phyloP scores from a whole-genome alignment of 2,797 vertebrate genomes.

The Micrastur ruficollis region DNA sequence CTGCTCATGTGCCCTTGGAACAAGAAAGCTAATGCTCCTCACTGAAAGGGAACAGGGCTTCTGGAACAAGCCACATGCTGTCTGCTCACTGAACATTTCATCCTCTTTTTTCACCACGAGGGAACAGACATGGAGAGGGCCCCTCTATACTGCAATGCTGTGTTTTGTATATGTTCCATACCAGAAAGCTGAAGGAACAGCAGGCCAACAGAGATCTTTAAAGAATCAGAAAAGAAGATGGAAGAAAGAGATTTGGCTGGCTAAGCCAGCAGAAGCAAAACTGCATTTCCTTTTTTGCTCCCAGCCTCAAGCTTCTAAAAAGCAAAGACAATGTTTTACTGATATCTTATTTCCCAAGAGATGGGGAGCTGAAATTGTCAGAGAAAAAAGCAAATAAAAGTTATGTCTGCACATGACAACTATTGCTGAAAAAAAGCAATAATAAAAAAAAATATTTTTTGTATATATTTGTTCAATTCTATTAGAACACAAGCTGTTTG shows the following conservation, averaged over 20 bases:
- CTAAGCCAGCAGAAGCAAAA: not conserved
- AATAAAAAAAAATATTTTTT: not conserved
- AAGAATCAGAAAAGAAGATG: not conserved
- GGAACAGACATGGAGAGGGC: not conserved
- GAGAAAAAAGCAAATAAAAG: not conserved
- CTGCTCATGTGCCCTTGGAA: not conserved
- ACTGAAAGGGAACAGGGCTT: not conserved
- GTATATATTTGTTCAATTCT: conserved; percentile 9
- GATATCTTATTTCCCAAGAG: conserved; percentile 22
- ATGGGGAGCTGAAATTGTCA: not conserved
- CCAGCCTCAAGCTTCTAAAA: not conserved
- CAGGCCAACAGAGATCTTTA: not conserved
- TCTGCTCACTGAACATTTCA: not conserved
- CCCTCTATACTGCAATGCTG: not conserved
- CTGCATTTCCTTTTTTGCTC: not conserved
- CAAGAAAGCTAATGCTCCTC: not conserved
- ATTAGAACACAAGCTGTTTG: not conserved
- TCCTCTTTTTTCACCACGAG: not conserved
- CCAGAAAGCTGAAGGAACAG: not conserved
- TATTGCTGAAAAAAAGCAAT: not conserved
- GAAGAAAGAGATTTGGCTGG: not conserved
- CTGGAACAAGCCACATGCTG: not conserved
- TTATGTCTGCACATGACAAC: not conserved
- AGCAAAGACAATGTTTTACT: not conserved
- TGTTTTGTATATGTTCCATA: not conserved